A percentile compares a stretch with the other conserved stretches of the same genome.
Evolutionary conservation across 2,113 vertebrate species (phyloP).

Genomic region (Equus przewalskii): DNA sequence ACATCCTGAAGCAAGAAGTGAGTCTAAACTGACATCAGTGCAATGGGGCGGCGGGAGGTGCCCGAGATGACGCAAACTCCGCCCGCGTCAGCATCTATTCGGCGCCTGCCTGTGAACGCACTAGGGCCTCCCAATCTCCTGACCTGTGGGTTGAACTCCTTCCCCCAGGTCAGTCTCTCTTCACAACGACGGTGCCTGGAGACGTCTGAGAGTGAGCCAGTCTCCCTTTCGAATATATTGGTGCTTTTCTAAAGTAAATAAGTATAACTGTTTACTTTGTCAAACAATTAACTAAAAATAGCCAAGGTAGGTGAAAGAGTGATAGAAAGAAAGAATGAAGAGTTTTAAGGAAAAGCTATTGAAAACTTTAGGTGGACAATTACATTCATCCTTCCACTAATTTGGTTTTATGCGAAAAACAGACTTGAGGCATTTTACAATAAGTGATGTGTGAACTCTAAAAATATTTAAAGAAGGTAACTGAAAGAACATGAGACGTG

Average conservation of each 20-base stretch:
- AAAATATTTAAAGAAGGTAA: background rate
- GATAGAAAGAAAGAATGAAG: background rate
- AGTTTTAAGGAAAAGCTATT: background rate
- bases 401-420: background rate
- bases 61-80: background rate
- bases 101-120: background rate
- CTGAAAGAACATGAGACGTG: background rate
- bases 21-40: background rate
- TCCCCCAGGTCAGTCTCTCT: background rate
- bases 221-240: background rate
- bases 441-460: background rate
- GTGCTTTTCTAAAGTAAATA: conserved; percentile 27
- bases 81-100: background rate
- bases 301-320: background rate
- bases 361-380: conserved; percentile 35
- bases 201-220: background rate
- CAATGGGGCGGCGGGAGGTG: background rate
- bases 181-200: background rate
- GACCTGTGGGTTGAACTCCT: background rate
- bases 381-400: background rate
- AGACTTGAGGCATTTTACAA: background rate
- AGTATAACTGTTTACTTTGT: conserved; percentile 30
- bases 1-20: background rate
- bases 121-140: background rate
- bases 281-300: background rate